A percentile compares a stretch with the other conserved stretches of the same genome.
Conservation (phyloP, 1,140 invertebrate genomes). For the Hermetia illucens region DNA sequence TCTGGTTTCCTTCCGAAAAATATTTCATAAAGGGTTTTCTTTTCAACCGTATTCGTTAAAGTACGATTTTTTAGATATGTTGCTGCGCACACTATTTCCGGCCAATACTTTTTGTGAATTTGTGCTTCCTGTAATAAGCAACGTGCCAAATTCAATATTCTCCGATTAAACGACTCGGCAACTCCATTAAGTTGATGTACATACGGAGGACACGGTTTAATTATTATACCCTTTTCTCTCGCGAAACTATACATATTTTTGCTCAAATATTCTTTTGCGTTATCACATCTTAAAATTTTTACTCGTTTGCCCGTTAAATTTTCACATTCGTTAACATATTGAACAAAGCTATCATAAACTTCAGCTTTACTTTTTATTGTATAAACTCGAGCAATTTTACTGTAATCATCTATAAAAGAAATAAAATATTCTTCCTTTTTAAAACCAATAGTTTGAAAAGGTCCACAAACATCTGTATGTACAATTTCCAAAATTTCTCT, state of each 20-base stretch:
- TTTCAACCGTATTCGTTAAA: slow-evolving; percentile 21
- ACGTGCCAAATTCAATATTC: slow-evolving; percentile 27
- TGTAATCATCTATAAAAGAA: slow-evolving; percentile 21
- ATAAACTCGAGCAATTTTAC: slow-evolving; percentile 12
- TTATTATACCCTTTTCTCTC: slow-evolving; percentile 8
- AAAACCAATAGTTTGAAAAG: slow-evolving; percentile 12
- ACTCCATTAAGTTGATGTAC: slow-evolving; percentile 30
- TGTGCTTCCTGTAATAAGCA: slow-evolving; percentile 1
- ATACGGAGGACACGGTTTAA: slow-evolving; percentile 14
- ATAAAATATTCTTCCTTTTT: slow-evolving; percentile 23
- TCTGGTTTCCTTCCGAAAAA: slow-evolving; percentile 22
- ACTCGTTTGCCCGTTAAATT: slow-evolving; percentile 5
- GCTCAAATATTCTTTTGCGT: slow-evolving; percentile 12
- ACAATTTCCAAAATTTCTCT: slow-evolving; percentile 13
- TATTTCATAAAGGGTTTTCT: slow-evolving; percentile 26
- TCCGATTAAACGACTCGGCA: slow-evolving; percentile 29
- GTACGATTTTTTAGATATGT: slow-evolving; percentile 18
- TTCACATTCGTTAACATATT: slow-evolving; percentile 5
- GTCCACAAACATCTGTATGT: slow-evolving; percentile 17
- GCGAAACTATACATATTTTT: slow-evolving; percentile 6
- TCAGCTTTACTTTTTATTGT: slow-evolving; percentile 15
- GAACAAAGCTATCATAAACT: slow-evolving; percentile 9
- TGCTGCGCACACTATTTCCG: slow-evolving; percentile 9
- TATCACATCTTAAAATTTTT: slow-evolving; percentile 13
- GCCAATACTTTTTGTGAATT: slow-evolving; percentile 14